Conservation (phyloP, 2,797 vertebrate species). For the Pseudochaenichthys georgianus region DNA sequence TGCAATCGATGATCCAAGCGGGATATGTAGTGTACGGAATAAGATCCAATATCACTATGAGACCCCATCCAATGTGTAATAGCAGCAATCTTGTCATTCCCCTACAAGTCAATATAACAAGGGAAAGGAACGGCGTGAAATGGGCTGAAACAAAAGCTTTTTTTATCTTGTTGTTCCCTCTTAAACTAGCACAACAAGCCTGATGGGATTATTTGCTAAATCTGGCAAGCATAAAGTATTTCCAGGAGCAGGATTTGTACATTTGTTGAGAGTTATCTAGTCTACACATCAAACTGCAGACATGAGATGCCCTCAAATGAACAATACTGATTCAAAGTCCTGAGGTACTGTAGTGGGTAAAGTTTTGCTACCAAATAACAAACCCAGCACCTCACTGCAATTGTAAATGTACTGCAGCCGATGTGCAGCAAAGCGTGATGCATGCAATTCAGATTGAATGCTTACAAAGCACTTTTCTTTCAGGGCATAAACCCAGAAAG, state of each 20-base stretch:
- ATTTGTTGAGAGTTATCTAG: not conserved
- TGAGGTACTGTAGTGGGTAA: conserved; percentile 3
- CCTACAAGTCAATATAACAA: conserved; percentile 31
- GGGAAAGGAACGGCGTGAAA: conserved; percentile 29
- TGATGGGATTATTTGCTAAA: conserved; percentile 16
- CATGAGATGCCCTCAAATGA: not conserved
- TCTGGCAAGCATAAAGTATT: not conserved
- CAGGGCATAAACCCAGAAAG: conserved; percentile 60
- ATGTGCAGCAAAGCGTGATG: conserved; percentile 42
- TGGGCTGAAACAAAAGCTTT: conserved; percentile 36
- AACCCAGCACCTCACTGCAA: conserved; percentile 13
- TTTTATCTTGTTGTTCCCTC: conserved; percentile 16
- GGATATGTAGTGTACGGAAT: conserved; percentile 43
- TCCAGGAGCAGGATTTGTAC: not conserved
- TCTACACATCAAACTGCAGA: conserved; percentile 17
- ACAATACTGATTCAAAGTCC: not conserved
- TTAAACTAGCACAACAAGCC: conserved; percentile 13
- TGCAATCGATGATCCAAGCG: conserved; percentile 56
- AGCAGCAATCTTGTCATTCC: conserved; percentile 47
- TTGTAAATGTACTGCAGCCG: conserved; percentile 21
- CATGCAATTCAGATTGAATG: conserved; percentile 55
- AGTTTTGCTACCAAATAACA: conserved; percentile 24
- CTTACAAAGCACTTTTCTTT: conserved; percentile 68
- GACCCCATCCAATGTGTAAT: conserved; percentile 42
- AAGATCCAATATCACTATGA: conserved; percentile 53